Conservation (phyloP, 2,113 vertebrate species). For the Labrus mixtus region DNA sequence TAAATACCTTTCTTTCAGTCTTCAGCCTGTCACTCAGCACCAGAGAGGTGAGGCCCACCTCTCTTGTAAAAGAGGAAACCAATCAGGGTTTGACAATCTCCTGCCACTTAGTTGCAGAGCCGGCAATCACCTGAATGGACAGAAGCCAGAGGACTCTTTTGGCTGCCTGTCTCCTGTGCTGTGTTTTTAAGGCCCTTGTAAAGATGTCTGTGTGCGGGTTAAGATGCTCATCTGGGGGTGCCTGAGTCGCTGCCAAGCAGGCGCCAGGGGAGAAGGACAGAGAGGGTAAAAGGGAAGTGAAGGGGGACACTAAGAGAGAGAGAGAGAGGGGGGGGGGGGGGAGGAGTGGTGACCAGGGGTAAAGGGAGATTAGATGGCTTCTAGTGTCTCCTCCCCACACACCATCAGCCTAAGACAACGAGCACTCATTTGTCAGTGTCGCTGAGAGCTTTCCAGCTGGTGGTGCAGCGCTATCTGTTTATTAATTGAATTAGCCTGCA, state of each 20-base stretch:
- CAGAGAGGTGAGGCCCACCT: constrained; percentile 41
- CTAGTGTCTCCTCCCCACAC: constrained; percentile 61
- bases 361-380: constrained; percentile 66
- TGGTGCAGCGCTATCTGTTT: constrained; percentile 84
- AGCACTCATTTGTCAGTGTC: constrained; percentile 87
- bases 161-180: constrained; percentile 34
- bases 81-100: constrained; percentile 68
- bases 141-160: constrained; percentile 41
- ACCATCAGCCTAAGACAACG: constrained; percentile 73
- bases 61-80: constrained; percentile 71
- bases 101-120: constrained; percentile 63
- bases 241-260: constrained; percentile 78
- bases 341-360: constrained; percentile 26
- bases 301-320: constrained; percentile 49
- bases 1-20: constrained; percentile 65
- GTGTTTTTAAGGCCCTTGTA: constrained; percentile 60
- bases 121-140: constrained; percentile 54
- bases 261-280: constrained; percentile 57
- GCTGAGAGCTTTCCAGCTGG: constrained; percentile 88
- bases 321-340: constrained; percentile 41
- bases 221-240: constrained; percentile 68
- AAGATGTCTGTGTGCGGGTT: constrained; percentile 66
- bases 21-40: constrained; percentile 67
- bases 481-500: constrained; percentile 91
- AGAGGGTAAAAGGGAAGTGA: constrained; percentile 54